These are phyloP conservation scores for Drosophila kanapiae DNA, from an alignment of 1,140 invertebrate genomes.

Conservation along the genomic window DNA sequence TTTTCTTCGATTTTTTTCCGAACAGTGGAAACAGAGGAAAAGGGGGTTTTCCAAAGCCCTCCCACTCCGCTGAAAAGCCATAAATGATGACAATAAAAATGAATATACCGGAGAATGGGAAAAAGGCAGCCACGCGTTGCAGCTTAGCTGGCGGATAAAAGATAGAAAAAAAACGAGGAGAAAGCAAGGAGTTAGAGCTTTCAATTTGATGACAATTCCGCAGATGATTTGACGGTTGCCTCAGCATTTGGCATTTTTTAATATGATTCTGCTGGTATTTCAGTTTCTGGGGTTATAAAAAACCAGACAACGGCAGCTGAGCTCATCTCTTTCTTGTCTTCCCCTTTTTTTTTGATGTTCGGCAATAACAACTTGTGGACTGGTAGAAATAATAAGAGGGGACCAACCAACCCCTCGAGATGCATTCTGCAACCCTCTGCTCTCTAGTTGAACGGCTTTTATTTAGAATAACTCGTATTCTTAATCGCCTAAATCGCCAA, in stretches of 20 bases:
- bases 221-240: slow-evolving; percentile 79
- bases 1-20: slow-evolving; percentile 35
- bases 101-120: slow-evolving; percentile 23
- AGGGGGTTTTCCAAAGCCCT: slow-evolving; percentile 35
- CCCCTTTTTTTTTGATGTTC: slow-evolving; percentile 13
- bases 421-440: slow-evolving; percentile 45
- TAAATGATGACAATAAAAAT: slow-evolving; percentile 56
- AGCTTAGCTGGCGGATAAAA: slow-evolving; percentile 57
- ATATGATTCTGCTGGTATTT: slow-evolving; percentile 73
- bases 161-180: not conserved
- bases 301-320: slow-evolving; percentile 62
- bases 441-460: slow-evolving; percentile 21
- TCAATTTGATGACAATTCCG: slow-evolving; percentile 83
- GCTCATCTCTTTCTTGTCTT: slow-evolving; percentile 48
- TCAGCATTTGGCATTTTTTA: slow-evolving; percentile 80
- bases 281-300: slow-evolving; percentile 52
- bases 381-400: not conserved
- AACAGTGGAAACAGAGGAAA: slow-evolving; percentile 1
- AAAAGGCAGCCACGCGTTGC: slow-evolving; percentile 74
- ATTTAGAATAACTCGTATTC: slow-evolving; percentile 45
- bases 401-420: slow-evolving; percentile 20
- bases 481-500: slow-evolving; percentile 79
- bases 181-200: slow-evolving; percentile 45
- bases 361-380: slow-evolving; percentile 64
- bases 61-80: slow-evolving; percentile 19